Evolutionary conservation across 1,140 invertebrate species (phyloP).

Genomic region (Anoplophora glabripennis): DNA sequence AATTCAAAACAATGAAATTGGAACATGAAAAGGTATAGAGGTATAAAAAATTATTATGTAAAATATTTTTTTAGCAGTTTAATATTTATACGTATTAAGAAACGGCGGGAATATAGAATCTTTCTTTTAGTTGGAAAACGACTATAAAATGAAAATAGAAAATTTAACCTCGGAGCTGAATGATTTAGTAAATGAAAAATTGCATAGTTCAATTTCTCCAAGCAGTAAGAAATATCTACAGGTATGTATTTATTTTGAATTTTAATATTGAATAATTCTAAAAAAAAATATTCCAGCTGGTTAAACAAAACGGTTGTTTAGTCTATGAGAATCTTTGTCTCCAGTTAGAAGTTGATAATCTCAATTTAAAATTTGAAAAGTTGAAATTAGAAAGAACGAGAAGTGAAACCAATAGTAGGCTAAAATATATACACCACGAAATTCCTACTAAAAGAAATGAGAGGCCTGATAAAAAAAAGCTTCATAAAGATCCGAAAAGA

Average conservation of each 20-base stretch:
- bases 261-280: slow-evolving; percentile 1
- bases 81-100: too few species aligned
- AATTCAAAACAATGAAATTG: slow-evolving; percentile 30
- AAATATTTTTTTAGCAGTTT: too few species aligned
- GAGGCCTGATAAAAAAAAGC: slow-evolving; percentile 1
- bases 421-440: slow-evolving; percentile 36
- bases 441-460: neutral
- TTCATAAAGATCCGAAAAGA: slow-evolving; percentile 21
- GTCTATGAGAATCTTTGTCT: slow-evolving; percentile 46
- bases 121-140: slow-evolving; percentile 30
- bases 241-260: slow-evolving; percentile 23
- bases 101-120: too few species aligned
- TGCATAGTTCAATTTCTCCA: slow-evolving; percentile 35
- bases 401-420: slow-evolving; percentile 35
- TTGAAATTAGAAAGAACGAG: slow-evolving; percentile 26
- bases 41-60: slow-evolving; percentile 10
- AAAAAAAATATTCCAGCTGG: slow-evolving; percentile 35
- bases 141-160: slow-evolving; percentile 37
- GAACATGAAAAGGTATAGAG: slow-evolving; percentile 36
- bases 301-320: slow-evolving; percentile 44
- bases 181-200: slow-evolving; percentile 36
- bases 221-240: slow-evolving; percentile 47
- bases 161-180: slow-evolving; percentile 33
- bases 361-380: slow-evolving; percentile 33
- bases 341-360: slow-evolving; percentile 41